Evolutionary conservation across 2,797 vertebrate species (phyloP).

Genomic region (Aldrovandia affinis): DNA sequence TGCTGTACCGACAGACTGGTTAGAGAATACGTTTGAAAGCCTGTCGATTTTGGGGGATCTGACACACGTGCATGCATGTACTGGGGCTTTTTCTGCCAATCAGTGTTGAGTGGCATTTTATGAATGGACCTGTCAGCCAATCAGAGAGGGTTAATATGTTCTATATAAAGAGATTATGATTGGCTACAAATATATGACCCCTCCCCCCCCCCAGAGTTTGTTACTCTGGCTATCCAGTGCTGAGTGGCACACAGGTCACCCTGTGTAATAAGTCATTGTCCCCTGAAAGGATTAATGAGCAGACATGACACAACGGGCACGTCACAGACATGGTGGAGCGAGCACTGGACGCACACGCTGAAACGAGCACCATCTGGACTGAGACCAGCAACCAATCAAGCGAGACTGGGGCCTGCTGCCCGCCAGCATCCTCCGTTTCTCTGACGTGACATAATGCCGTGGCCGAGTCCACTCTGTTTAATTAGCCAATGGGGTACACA

Average conservation of each 20-base stretch:
- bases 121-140: not conserved
- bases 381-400: constrained; percentile 7
- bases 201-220: not conserved
- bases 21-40: not conserved
- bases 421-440: not conserved
- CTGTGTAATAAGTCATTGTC: not conserved
- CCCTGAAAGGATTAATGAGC: not conserved
- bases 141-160: not conserved
- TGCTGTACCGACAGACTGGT: not conserved
- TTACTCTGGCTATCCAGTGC: not conserved
- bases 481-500: constrained; percentile 19
- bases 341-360: not conserved
- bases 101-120: not conserved
- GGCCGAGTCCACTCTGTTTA: constrained; percentile 10
- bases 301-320: not conserved
- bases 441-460: not conserved
- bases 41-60: not conserved
- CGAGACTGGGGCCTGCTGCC: not conserved
- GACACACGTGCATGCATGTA: not conserved
- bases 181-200: not conserved
- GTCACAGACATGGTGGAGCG: not conserved
- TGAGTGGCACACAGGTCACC: not conserved
- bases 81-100: not conserved
- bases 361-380: not conserved
- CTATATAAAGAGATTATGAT: not conserved